Evolutionary conservation across 2,797 vertebrate genomes (phyloP), one percentile per base, ranked within the genome.

Genomic region (Myiothlypis chrysogaster): DNA sequence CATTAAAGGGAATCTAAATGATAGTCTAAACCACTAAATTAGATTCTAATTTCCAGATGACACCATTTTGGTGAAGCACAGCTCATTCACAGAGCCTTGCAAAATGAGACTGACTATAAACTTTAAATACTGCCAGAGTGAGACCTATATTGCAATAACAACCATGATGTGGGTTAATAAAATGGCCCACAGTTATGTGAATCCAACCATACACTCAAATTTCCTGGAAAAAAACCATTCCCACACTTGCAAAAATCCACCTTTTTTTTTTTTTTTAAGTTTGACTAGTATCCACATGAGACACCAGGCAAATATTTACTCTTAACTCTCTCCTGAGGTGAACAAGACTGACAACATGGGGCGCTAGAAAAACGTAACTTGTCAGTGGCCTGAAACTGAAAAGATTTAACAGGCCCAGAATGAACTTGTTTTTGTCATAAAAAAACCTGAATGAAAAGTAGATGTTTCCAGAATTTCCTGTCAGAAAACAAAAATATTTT

Each of bases 261-360:
- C 2, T 9, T 6, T 10, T 34, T 34, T 23, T 9, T n/a, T 55
- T 20, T 8, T 19, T 52, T 30, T 30, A 30, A 20, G 0, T 78
- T 91, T 93, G 89, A 88, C 61, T 88, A 55, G 23, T 79, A 69
- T 72, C 28, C 83, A 59, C 94, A 78, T 2, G 63, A 93, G 88
- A 79, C 55, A 79, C 11, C 60, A 87, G 88, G 85, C 83, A 92
- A 69, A 81, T 88, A 76, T 96, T 95, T 96, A 78, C 91, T 91
- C 84, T 93, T 95, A 90, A 87, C 81, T 93, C 81, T 94, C 93
- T 97, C 92, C 56, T 6, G 75, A 95, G 92, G 79, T 49, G 83
- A 93, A 52, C 50, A 93, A 89, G 75, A 89, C 75, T 94, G 94
- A 94, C 90, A 96, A 87, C 90, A 72, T 68, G 66, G 87, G 75